A percentile compares a stretch with the other conserved stretches of the same genome.
Evolutionary conservation across 1,140 invertebrate species (phyloP).

Genomic region (Psix sp.): DNA sequence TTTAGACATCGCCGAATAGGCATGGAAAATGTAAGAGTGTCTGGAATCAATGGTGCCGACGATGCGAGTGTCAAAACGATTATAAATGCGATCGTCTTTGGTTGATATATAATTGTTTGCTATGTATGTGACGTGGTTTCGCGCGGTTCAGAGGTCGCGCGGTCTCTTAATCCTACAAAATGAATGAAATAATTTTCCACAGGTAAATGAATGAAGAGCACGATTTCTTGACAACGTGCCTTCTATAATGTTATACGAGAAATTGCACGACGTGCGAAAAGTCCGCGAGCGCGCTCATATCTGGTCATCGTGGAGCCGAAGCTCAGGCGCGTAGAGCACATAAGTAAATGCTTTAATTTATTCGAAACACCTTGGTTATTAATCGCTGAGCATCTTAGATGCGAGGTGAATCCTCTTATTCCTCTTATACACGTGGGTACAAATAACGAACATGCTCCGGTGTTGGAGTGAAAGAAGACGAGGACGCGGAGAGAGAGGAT

Average conservation of each 20-base stretch:
- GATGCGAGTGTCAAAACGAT: constrained; percentile 26
- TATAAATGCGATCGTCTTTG: constrained; percentile 41
- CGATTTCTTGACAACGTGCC: constrained; percentile 64
- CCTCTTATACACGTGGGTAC: constrained; percentile 72
- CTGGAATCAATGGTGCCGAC: constrained; percentile 40
- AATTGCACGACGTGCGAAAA: constrained; percentile 59
- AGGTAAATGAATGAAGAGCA: constrained; percentile 59
- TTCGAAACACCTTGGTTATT: constrained; percentile 76
- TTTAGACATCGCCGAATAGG: neutral
- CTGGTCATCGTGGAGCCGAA: constrained; percentile 43
- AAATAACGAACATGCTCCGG: constrained; percentile 75
- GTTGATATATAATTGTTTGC: constrained; percentile 58
- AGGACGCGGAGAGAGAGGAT: constrained; percentile 14
- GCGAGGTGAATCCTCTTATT: constrained; percentile 68
- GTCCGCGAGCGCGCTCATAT: constrained; percentile 33
- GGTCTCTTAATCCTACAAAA: constrained; percentile 58
- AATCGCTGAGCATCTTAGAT: constrained; percentile 70
- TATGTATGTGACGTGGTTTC: constrained; percentile 48
- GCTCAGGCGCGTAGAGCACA: constrained; percentile 56
- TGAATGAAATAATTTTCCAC: constrained; percentile 59
- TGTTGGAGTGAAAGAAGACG: constrained; percentile 53
- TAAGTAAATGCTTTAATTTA: constrained; percentile 76
- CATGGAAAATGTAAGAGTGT: constrained; percentile 3
- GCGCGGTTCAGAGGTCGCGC: constrained; percentile 53
- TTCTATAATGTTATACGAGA: constrained; percentile 58